Percentiles rank a stretch among this genome's conserved stretches.
Conservation (phyloP, 1,140 invertebrate genomes). For the Matsumurasca onukii region DNA sequence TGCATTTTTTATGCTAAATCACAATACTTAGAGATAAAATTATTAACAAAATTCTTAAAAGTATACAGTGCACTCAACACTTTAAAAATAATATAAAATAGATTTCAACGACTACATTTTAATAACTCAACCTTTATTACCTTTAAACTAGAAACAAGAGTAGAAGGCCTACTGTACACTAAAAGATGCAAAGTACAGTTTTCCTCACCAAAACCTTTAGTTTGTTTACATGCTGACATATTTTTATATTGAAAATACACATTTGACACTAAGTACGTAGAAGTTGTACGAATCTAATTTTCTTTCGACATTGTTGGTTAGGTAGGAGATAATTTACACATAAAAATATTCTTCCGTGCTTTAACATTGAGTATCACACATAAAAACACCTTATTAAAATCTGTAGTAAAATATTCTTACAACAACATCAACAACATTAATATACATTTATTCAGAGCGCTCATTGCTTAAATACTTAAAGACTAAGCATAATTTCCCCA, state of each 20-base stretch:
- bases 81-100: too few species aligned
- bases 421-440: not conserved
- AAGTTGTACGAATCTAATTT: not conserved
- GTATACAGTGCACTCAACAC: too few species aligned
- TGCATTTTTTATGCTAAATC: not conserved
- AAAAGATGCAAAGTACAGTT: too few species aligned
- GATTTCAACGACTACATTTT: too few species aligned
- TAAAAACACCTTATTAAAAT: not conserved
- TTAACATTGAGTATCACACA: not conserved
- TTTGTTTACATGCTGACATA: too few species aligned
- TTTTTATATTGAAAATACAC: not conserved
- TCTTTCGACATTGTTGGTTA: not conserved
- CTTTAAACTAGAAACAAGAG: too few species aligned
- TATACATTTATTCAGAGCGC: not conserved
- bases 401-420: not conserved
- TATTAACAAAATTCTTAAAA: too few species aligned
- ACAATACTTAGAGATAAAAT: not conserved
- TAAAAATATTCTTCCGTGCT: not conserved
- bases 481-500: constrained; percentile 25
- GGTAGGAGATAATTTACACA: not conserved
- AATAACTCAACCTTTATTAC: too few species aligned
- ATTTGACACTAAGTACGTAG: not conserved
- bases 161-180: too few species aligned
- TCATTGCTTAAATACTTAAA: not conserved
- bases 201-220: too few species aligned